Evolutionary conservation across 2,888 invertebrate genomes (phyloP), one percentile per base, ranked within the genome.

Genomic region (Stenchaetothrips biformis): DNA sequence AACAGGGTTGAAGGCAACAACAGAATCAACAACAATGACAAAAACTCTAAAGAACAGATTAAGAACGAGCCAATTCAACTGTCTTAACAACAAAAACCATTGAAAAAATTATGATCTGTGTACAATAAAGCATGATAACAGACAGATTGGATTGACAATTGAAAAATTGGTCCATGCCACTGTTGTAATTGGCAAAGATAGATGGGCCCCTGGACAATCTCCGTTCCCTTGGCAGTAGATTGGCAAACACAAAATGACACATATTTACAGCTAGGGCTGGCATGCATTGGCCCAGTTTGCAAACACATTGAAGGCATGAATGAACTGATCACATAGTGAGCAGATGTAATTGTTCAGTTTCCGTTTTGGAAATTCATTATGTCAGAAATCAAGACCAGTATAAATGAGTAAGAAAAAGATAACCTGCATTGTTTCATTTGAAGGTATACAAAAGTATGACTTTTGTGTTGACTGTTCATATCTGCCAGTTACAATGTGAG

Each of bases 241-340:
- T 25, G 25, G 67, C 21, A 74, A 25, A 59, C 21, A 25, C 7
- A 74, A 74, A 74, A 74, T 25, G 8, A 37, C 37, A 37, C 37
- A 74, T 74, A 74, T 74, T 11, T 74, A 74, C 67, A 74, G 25
- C 67, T 74, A 74, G 67, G 67, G 67, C 67, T 74, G 59, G 16
- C 67, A 74, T 74, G 67, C 67, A 74, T 13, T 13, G 25, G 67
- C 67, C 67, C 67, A 74, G 25, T 74, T 59, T 25, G 67, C 67
- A 74, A 74, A 74, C 67, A 74, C 67, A 74, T 21, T 74, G n/a
- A 25, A 25, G 25, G 67, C 67, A 74, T 21, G 67, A 74, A 21
- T 21, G n/a, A 74, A 25, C 67, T 74, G 67, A 25, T 74, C 67
- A 74, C 67, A 74, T 11, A 25, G 67, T 74, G 67, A 74, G 67